Conservation (phyloP, 2,113 vertebrate genomes). For the Neogobius melanostomus region DNA sequence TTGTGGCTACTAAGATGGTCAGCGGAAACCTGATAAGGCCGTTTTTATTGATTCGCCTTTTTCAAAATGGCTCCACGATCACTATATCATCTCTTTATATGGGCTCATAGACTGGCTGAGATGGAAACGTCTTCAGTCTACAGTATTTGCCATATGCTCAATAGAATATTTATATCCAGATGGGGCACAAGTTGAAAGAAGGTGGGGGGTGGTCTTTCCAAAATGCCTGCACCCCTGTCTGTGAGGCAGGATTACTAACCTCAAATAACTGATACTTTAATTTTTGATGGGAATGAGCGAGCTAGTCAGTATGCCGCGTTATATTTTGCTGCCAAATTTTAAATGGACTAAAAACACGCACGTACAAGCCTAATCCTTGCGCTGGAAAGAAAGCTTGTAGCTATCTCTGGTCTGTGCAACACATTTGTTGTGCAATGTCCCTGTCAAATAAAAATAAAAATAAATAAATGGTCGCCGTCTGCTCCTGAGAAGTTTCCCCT, state of each 20-base stretch:
- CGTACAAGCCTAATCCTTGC: no score
- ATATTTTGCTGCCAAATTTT: no score
- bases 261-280: no score
- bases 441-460: no score
- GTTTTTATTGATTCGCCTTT: slow-evolving; percentile 62
- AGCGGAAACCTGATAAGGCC: slow-evolving; percentile 61
- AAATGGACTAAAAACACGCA: no score
- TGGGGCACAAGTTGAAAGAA: slow-evolving; percentile 6
- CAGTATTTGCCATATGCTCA: slow-evolving; percentile 5
- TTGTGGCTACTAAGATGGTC: slow-evolving; percentile 37
- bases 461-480: no score
- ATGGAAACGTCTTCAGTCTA: slow-evolving; percentile 18
- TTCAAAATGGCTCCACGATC: slow-evolving; percentile 34
- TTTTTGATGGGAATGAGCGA: no score
- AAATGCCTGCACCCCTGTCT: background rate
- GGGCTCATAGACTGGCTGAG: slow-evolving; percentile 6
- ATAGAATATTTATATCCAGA: slow-evolving; percentile 14
- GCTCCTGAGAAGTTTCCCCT: no score
- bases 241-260: background rate
- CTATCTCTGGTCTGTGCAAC: no score
- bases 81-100: slow-evolving; percentile 37
- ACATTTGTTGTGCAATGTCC: no score
- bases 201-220: background rate
- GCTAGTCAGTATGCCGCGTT: no score
- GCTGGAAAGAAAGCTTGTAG: no score